Evolutionary conservation across 2,113 vertebrate species (phyloP), one percentile per base, ranked within the genome.

Genomic region (Pedetes capensis): DNA sequence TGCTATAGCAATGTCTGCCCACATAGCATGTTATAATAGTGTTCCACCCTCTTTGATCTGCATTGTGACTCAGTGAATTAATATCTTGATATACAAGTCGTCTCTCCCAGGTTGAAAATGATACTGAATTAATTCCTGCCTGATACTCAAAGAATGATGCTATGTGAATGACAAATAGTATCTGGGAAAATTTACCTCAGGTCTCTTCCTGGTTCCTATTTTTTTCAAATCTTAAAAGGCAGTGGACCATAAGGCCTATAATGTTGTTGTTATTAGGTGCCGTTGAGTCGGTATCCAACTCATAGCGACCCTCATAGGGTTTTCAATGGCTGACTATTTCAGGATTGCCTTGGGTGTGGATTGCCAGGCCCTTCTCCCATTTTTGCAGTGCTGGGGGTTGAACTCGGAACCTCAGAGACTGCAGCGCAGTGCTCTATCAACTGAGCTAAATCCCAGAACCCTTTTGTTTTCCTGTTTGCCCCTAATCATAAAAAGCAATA

Each of bases 51-150:
- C 68, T 94, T 57, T 86, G 63, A 94, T 84, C 93, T 95, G 59
- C 82, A 82, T 87, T 92, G 22, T 96, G 83, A 91, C 68, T 94
- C 82, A 57, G 64, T 69, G 89, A 89, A 88, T 93, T 85, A 82
- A 68, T 88, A 93, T 93, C 64, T 90, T 91, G 68, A 69, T 82
- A 79, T 90, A 55, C 59, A 96, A 68, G 68, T 82, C 51, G 83
- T 93, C 57, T 89, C 57, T 89, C 32, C 25, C 71, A 74, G 44
- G 25, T 51, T 86, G n/a, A 83, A 96, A 94, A 69, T 63, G 57
- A 63, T 61, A 79, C 89, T 83, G 47, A 83, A 29, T 93, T 86
- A 89, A 89, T 61, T 23, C 66, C 79, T 75, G 29, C 59, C 44
- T 80, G 57, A 95, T 83, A 76, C 14, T 84, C 37, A 95, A 91